Evolutionary conservation across 2,113 vertebrate genomes (phyloP).

Genomic region (Sprattus sprattus): DNA sequence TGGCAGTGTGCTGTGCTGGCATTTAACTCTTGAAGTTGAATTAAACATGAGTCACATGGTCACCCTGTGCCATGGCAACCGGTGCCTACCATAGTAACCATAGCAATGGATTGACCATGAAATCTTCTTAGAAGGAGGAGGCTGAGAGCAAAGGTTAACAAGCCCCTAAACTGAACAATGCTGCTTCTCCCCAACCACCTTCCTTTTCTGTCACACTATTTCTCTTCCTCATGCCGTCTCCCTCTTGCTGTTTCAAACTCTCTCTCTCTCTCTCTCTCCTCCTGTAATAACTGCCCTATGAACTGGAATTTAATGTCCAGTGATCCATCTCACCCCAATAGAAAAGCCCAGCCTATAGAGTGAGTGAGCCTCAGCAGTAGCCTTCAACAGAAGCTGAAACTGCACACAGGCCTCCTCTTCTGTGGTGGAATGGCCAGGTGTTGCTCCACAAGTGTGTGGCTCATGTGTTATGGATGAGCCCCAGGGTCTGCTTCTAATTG

Average conservation of each 20-base stretch:
- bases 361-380: too few species aligned
- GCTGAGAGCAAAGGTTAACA: slow-evolving; percentile 47
- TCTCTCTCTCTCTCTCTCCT: slow-evolving; percentile 5
- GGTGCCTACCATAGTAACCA: slow-evolving; percentile 45
- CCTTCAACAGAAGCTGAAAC: too few species aligned
- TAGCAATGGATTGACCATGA: slow-evolving; percentile 49
- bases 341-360: too few species aligned
- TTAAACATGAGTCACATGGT: slow-evolving; percentile 45
- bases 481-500: too few species aligned
- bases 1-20: slow-evolving; percentile 13
- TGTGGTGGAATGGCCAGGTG: background rate
- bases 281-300: too few species aligned
- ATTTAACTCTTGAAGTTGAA: slow-evolving; percentile 49
- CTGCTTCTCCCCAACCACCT: background rate
- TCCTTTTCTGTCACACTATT: background rate
- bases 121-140: slow-evolving; percentile 48
- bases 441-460: background rate
- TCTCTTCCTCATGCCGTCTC: too few species aligned
- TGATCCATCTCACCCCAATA: too few species aligned
- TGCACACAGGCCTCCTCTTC: too few species aligned
- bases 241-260: too few species aligned
- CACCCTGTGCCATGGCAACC: slow-evolving; percentile 47
- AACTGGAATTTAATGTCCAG: too few species aligned
- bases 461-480: background rate
- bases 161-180: slow-evolving; percentile 36